phyloP scores from a whole-genome alignment of 1,140 invertebrate species.

The Globodera rostochiensis region DNA sequence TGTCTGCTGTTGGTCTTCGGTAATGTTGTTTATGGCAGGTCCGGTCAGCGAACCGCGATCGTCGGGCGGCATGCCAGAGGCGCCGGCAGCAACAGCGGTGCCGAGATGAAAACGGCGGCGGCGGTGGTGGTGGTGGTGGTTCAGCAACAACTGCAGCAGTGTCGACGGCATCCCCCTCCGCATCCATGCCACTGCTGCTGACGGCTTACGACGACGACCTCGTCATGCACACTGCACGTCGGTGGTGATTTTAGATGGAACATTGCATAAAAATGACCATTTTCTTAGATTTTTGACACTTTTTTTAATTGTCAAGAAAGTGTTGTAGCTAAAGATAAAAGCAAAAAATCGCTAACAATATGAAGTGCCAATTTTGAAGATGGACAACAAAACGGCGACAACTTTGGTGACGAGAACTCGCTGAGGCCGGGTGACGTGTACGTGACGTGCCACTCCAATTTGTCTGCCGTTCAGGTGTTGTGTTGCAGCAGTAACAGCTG shows the following conservation, averaged over 20 bases:
- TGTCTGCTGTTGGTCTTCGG: too few species aligned
- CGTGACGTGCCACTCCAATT: slow-evolving; percentile 90
- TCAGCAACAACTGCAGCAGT: too few species aligned
- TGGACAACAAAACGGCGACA: neutral
- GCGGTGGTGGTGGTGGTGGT: too few species aligned
- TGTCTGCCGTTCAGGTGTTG: slow-evolving; percentile 67
- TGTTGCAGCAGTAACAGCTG: slow-evolving; percentile 70
- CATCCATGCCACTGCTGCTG: neutral
- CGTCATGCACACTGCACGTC: too few species aligned
- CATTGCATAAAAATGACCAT: neutral
- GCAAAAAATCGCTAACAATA: too few species aligned
- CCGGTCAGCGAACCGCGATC: neutral
- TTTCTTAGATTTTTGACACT: neutral
- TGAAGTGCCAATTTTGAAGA: neutral
- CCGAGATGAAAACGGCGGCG: too few species aligned
- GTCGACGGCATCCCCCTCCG: neutral
- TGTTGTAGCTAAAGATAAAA: too few species aligned
- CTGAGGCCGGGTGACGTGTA: slow-evolving; percentile 85
- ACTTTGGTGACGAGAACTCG: slow-evolving; percentile 54
- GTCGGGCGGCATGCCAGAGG: neutral
- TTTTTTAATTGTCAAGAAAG: too few species aligned
- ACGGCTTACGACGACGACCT: neutral
- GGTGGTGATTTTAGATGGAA: too few species aligned
- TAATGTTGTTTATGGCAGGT: neutral
- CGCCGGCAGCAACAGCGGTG: neutral